These are phyloP conservation scores for Drosophila phalerata DNA, from an alignment of 2,888 invertebrate genomes.

Conservation along the genomic window DNA sequence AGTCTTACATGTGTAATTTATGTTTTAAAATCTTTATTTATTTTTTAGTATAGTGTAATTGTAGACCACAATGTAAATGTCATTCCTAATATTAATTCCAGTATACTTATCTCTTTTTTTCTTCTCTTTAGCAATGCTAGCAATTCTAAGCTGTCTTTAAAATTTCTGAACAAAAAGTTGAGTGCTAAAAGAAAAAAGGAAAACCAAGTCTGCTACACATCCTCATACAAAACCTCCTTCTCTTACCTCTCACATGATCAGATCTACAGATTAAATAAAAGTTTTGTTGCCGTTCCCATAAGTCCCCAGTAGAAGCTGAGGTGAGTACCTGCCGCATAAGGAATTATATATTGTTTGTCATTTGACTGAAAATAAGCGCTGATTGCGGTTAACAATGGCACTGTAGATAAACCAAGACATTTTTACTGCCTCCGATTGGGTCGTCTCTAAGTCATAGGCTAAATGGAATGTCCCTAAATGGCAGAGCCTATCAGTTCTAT, in stretches of 20 bases:
- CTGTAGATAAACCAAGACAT: conserved; percentile 58
- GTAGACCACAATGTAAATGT: not conserved
- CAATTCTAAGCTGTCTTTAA: conserved; percentile 71
- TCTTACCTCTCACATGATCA: conserved; percentile 56
- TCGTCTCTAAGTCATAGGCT: not conserved
- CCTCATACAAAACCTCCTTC: not conserved
- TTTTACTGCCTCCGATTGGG: conserved; percentile 22
- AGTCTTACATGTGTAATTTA: not conserved
- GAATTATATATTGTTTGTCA: conserved; percentile 67
- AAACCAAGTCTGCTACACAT: not conserved
- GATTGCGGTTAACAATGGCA: conserved; percentile 81
- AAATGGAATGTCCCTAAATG: not conserved
- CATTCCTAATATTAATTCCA: not conserved
- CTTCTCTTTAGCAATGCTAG: conserved; percentile 34
- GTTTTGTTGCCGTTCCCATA: conserved; percentile 39
- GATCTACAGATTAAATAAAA: conserved; percentile 77
- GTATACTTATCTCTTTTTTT: conserved; percentile 33
- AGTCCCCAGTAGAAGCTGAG: conserved; percentile 59
- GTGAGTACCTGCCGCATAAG: conserved; percentile 54
- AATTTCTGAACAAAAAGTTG: conserved; percentile 50
- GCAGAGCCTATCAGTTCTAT: not conserved
- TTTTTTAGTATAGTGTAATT: conserved; percentile 9
- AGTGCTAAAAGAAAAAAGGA: conserved; percentile 28
- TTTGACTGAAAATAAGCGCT: conserved; percentile 62
- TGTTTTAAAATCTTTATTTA: too few relatives aligned